phyloP scores from a whole-genome alignment of 2,888 invertebrate species.

The Cantharis nigra region DNA sequence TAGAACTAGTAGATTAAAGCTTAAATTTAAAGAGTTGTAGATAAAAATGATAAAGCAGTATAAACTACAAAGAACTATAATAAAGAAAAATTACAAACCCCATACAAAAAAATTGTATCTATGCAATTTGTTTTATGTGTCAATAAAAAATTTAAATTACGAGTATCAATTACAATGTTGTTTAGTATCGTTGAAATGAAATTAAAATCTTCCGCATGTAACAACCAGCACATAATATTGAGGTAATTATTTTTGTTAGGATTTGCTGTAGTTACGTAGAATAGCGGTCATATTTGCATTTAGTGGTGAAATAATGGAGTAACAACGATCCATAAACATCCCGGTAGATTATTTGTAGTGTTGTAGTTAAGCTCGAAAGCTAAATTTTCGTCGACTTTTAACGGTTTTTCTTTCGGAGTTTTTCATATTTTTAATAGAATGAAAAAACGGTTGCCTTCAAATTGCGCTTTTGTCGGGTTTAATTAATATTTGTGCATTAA shows the following conservation, averaged over 20 bases:
- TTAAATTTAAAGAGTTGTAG: background rate
- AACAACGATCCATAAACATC: slow-evolving; percentile 12
- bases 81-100: background rate
- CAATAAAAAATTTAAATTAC: slow-evolving; percentile 5
- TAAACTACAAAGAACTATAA: background rate
- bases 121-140: background rate
- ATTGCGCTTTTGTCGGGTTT: background rate
- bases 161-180: slow-evolving; percentile 13
- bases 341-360: slow-evolving; percentile 5
- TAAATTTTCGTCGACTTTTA: background rate
- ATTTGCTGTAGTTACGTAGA: slow-evolving; percentile 17
- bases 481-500: background rate
- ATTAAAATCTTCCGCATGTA: slow-evolving; percentile 30
- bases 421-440: background rate
- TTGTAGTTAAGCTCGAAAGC: background rate
- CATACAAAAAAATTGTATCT: background rate
- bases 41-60: background rate
- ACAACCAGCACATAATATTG: slow-evolving; percentile 20
- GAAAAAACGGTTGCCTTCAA: background rate
- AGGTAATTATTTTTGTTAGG: slow-evolving; percentile 26
- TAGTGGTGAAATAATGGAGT: slow-evolving; percentile 25
- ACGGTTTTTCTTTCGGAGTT: background rate
- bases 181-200: slow-evolving; percentile 13
- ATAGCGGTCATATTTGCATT: slow-evolving; percentile 25
- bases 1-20: background rate